phyloP scores from a whole-genome alignment of 2,113 vertebrate genomes.

The Australoheros scitulus region DNA sequence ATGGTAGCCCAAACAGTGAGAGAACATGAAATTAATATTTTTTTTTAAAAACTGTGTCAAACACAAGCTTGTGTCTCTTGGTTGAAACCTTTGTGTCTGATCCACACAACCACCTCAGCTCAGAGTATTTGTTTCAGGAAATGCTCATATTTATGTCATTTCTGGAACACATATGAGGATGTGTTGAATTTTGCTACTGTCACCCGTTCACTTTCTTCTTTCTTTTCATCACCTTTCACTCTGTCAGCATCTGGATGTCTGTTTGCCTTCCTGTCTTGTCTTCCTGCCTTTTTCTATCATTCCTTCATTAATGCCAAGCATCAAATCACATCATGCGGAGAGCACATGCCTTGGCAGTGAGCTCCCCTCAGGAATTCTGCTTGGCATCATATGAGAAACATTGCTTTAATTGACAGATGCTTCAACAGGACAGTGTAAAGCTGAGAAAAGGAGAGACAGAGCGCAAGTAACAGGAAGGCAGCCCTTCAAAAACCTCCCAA shows the following conservation, averaged over 20 bases:
- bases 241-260: slow-evolving; percentile 39
- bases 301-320: slow-evolving; percentile 51
- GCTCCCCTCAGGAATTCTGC: slow-evolving; percentile 55
- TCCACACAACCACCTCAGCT: not conserved
- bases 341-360: slow-evolving; percentile 59
- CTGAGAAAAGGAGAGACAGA: not conserved
- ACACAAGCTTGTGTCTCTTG: not conserved
- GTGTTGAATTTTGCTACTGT: slow-evolving; percentile 20
- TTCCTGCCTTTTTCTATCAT: slow-evolving; percentile 30
- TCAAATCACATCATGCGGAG: slow-evolving; percentile 54
- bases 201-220: not conserved
- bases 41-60: not conserved
- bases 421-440: not conserved
- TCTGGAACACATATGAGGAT: not conserved
- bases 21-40: too few relatives aligned
- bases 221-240: not conserved
- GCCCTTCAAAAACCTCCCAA: not conserved
- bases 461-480: not conserved
- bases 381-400: slow-evolving; percentile 52
- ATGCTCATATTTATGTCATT: not conserved
- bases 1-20: too few relatives aligned
- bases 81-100: too few relatives aligned
- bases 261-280: slow-evolving; percentile 28
- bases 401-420: slow-evolving; percentile 53
- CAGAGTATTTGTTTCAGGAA: not conserved